Evolutionary conservation across 2,113 vertebrate species (phyloP).

Genomic region (Odocoileus hemionus): DNA sequence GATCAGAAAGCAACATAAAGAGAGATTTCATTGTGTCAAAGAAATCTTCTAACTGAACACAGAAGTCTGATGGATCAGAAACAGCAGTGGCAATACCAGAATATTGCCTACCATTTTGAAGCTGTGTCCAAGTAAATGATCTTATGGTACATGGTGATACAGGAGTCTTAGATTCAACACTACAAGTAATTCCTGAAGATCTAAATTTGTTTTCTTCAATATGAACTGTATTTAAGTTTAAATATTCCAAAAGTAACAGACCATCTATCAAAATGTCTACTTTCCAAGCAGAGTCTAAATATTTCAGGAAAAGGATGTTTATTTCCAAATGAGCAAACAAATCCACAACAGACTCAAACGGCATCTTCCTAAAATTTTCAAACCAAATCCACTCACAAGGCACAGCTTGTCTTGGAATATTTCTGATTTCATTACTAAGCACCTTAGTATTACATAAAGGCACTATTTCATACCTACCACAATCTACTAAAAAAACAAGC

Average conservation of each 20-base stretch:
- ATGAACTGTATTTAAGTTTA: slow-evolving; percentile 16
- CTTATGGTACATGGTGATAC: not conserved
- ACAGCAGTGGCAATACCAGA: slow-evolving; percentile 79
- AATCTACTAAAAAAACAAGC: slow-evolving; percentile 82
- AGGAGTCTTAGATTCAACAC: not conserved
- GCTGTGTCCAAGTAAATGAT: slow-evolving; percentile 66
- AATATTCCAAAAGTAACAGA: slow-evolving; percentile 62
- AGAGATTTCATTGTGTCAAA: slow-evolving; percentile 79
- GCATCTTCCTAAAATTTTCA: slow-evolving; percentile 51
- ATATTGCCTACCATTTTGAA: slow-evolving; percentile 76
- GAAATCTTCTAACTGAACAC: slow-evolving; percentile 81
- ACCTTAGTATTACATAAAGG: slow-evolving; percentile 64
- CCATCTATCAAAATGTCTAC: slow-evolving; percentile 81
- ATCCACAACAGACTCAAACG: slow-evolving; percentile 48
- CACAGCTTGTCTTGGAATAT: slow-evolving; percentile 80
- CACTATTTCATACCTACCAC: slow-evolving; percentile 76
- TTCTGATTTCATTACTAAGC: slow-evolving; percentile 54
- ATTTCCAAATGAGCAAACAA: slow-evolving; percentile 73
- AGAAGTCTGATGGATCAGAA: slow-evolving; percentile 86
- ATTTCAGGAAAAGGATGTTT: slow-evolving; percentile 79
- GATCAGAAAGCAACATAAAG: slow-evolving; percentile 77
- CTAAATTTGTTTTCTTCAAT: not conserved
- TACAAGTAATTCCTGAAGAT: not conserved
- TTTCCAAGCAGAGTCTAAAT: slow-evolving; percentile 78
- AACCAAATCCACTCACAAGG: slow-evolving; percentile 79